Conservation (phyloP, 2,888 invertebrate genomes). For the Platerodrilus igneus region DNA sequence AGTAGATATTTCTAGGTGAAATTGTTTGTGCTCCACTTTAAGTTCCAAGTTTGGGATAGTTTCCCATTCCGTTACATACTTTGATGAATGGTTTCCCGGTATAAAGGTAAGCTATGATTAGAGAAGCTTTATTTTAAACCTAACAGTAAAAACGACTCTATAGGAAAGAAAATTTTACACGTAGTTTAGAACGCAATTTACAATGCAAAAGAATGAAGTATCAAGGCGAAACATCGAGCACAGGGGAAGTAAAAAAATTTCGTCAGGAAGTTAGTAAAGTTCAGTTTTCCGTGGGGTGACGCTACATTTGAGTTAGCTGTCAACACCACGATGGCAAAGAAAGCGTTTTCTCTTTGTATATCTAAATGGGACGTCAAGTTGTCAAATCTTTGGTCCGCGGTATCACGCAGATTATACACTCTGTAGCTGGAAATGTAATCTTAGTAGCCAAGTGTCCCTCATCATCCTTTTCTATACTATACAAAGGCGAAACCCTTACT, state of each 20-base stretch:
- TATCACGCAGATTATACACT: slow-evolving; percentile 33
- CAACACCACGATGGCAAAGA: slow-evolving; percentile 37
- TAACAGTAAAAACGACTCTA: too few relatives aligned
- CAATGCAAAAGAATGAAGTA: slow-evolving; percentile 25
- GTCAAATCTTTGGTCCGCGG: slow-evolving; percentile 35
- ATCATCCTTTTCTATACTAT: slow-evolving; percentile 12
- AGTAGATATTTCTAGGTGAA: too few relatives aligned
- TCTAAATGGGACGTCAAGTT: slow-evolving; percentile 41
- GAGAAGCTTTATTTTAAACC: slow-evolving; percentile 1
- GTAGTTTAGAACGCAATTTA: too few relatives aligned
- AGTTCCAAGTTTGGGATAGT: slow-evolving; percentile 8
- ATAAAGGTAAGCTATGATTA: background rate
- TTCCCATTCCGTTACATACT: slow-evolving; percentile 10
- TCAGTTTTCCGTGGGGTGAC: slow-evolving; percentile 33
- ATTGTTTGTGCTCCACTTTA: slow-evolving; percentile 13
- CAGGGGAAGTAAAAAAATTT: slow-evolving; percentile 35
- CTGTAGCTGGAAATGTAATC: slow-evolving; percentile 33
- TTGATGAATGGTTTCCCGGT: slow-evolving; percentile 1
- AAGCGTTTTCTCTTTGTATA: slow-evolving; percentile 39
- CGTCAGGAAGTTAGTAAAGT: slow-evolving; percentile 34
- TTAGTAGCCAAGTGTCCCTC: slow-evolving; percentile 24
- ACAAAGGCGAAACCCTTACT: slow-evolving; percentile 5
- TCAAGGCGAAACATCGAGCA: slow-evolving; percentile 31
- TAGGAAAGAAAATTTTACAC: too few relatives aligned
- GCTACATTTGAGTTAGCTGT: slow-evolving; percentile 35